Base-by-base conservation (phyloP, 2,797 vertebrate species). In the Hirundo rustica region DNA sequence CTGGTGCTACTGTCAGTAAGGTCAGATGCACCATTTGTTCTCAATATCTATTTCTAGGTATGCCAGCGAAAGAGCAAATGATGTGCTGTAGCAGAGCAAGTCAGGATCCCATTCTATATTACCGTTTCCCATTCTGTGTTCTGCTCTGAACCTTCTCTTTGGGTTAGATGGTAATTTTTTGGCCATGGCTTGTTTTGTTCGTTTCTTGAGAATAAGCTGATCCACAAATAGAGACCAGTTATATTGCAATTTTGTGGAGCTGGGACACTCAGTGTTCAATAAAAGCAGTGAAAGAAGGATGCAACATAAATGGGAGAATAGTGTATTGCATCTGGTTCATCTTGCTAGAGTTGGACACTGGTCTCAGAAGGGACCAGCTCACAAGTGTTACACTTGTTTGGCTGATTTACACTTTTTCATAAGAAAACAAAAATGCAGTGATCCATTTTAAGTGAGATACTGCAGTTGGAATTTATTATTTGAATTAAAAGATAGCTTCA, bases 1-100 rank as follows among this genome's bases (percentile, higher is more conserved):
- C 91, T 0, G 1, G 93, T 92, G 83, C 85, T 95, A 29, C 91
- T 90, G 84, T 92, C 88, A 80, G 84, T 94, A 72, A 96, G 79
- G 88, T 94, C 94, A 97, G 85, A 93, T 73, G 76, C 38, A 81
- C 89, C 73, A 80, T 90, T 94, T 95, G 72, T 95, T 96, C 53
- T 93, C 82, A 85, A 16, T 88, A 19, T n/a, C 26, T 81, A 30
- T 85, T 92, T 86, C 51, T 84, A 92, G 78, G 84, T 93, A 73
- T 51, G 32, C 77, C 80, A 80, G 48, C 85, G 83, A 90, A 93
- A 91, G 83, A 95, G 72, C 93, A 95, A 87, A 58, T 71, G 50
- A 19, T 84, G 55, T 88, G 44, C 57, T 90, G 38, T 38, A 60
- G 84, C 75, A 66, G 5, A 61, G 55, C 44, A 61, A 64, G 58